These are phyloP conservation scores for Adelges cooleyi DNA, from an alignment of 1,140 invertebrate species.

Conservation along the genomic window DNA sequence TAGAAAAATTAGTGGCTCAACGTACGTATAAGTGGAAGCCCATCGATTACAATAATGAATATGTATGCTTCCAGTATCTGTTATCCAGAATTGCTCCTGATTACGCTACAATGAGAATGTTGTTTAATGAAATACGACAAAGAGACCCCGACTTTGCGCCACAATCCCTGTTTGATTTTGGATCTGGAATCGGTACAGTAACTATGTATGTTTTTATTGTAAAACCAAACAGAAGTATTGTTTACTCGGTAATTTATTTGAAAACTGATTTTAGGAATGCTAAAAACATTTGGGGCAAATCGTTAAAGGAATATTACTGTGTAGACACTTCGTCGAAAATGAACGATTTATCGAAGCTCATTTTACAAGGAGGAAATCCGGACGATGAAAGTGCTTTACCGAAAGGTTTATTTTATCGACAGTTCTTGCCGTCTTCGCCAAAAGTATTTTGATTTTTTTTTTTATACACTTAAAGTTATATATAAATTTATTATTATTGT, in stretches of 20 bases:
- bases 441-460: constrained; percentile 39
- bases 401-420: constrained; percentile 57
- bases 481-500: constrained; percentile 27
- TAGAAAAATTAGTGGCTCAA: constrained; percentile 42
- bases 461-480: not conserved
- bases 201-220: constrained; percentile 49
- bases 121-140: constrained; percentile 61
- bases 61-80: constrained; percentile 55
- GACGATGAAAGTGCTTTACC: constrained; percentile 41
- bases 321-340: constrained; percentile 68
- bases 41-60: constrained; percentile 51
- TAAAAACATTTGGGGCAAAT: constrained; percentile 53
- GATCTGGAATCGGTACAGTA: constrained; percentile 73
- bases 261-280: constrained; percentile 49
- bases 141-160: constrained; percentile 58
- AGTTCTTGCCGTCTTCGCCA: constrained; percentile 62
- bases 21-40: constrained; percentile 57
- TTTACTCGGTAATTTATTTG: not conserved
- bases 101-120: constrained; percentile 55
- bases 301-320: constrained; percentile 66
- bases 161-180: constrained; percentile 72
- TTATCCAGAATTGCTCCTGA: constrained; percentile 55
- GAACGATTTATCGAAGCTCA: constrained; percentile 61
- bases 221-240: not conserved
- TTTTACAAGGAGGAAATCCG: constrained; percentile 52